These are phyloP conservation scores for Lycocerus yunnanus DNA, from an alignment of 2,888 invertebrate genomes.

Conservation along the genomic window DNA sequence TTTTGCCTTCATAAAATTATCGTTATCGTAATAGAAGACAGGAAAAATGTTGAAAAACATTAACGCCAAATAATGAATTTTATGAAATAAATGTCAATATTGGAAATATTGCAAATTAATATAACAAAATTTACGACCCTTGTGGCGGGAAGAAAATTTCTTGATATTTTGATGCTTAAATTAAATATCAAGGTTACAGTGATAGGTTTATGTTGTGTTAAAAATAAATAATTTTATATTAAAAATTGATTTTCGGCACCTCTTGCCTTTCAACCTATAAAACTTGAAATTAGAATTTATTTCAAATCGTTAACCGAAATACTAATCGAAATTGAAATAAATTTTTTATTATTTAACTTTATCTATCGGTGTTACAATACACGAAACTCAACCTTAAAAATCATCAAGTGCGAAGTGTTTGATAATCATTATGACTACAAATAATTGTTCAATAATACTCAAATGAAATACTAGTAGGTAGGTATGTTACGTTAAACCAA, in stretches of 20 bases:
- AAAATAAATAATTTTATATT: not conserved
- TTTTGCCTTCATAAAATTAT: not conserved
- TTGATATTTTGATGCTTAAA: not conserved
- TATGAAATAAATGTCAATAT: not conserved
- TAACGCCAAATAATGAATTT: not conserved
- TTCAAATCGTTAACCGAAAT: not conserved
- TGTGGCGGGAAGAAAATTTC: not conserved
- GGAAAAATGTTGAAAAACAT: not conserved
- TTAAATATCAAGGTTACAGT: not conserved
- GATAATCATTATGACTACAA: not conserved
- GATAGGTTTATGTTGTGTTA: not conserved
- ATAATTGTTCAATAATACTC: not conserved
- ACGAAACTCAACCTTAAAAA: not conserved
- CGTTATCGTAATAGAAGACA: not conserved
- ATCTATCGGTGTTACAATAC: no score
- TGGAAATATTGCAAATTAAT: not conserved
- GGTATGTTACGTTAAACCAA: not conserved
- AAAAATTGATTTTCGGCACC: not conserved
- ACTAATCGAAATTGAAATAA: not conserved
- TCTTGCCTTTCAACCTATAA: not conserved
- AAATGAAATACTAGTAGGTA: not conserved
- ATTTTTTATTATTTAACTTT: no score
- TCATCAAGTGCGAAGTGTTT: not conserved
- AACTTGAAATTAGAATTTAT: not conserved
- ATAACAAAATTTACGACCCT: not conserved